phyloP scores from a whole-genome alignment of 2,797 vertebrate species.

The Mareca penelope region DNA sequence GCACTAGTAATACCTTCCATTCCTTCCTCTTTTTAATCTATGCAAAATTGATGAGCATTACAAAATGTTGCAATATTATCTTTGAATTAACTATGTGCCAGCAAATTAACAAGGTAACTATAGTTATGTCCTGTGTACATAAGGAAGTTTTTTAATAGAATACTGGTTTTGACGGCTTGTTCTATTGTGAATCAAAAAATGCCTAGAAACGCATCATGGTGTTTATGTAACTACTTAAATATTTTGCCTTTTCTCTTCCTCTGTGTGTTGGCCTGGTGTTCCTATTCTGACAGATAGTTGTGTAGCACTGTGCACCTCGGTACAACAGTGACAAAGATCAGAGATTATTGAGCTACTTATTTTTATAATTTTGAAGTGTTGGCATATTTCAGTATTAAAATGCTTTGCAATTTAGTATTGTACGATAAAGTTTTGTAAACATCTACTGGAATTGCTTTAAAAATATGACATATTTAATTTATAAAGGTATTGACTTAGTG shows the following conservation, averaged over 20 bases:
- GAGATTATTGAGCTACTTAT: background rate
- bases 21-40: constrained; percentile 17
- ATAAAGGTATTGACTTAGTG: background rate
- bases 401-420: background rate
- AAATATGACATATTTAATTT: background rate
- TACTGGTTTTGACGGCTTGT: background rate
- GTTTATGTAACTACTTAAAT: background rate
- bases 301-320: background rate
- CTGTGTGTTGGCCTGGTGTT: background rate
- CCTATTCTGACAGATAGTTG: background rate
- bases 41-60: constrained; percentile 16
- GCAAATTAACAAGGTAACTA: background rate
- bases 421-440: background rate
- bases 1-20: background rate
- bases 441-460: background rate
- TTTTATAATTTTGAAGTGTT: background rate
- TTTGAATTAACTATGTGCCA: background rate
- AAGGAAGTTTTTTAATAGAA: background rate
- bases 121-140: background rate
- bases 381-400: background rate
- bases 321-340: background rate
- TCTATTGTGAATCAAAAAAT: background rate
- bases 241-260: background rate
- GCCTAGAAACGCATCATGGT: background rate
- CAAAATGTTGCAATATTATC: constrained; percentile 1